Conservation (phyloP, 2,888 invertebrate genomes). For the Pollenia griseotomentosa region DNA sequence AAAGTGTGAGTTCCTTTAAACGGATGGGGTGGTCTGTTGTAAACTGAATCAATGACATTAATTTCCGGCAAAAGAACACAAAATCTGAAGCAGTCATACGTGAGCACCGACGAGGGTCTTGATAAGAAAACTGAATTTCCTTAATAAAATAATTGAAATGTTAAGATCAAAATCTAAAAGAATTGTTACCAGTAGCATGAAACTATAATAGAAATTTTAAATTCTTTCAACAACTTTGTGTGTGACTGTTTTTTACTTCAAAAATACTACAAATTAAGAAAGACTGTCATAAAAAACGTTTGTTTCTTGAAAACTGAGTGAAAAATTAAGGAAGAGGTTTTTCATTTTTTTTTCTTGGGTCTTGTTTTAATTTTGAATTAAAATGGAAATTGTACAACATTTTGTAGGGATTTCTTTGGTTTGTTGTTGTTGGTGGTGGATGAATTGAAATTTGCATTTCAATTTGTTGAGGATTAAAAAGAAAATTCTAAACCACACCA, state of each 20-base stretch:
- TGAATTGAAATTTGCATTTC: slow-evolving; percentile 81
- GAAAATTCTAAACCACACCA: slow-evolving; percentile 59
- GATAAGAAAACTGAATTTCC: slow-evolving; percentile 33
- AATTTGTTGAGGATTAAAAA: slow-evolving; percentile 75
- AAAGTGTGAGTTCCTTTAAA: not conserved
- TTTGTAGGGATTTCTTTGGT: slow-evolving; percentile 55
- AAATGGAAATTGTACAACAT: slow-evolving; percentile 63
- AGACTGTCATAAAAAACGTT: slow-evolving; percentile 51
- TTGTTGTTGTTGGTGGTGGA: slow-evolving; percentile 17
- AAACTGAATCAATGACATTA: slow-evolving; percentile 66
- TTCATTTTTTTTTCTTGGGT: not conserved
- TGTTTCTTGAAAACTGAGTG: slow-evolving; percentile 1
- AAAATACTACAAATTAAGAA: slow-evolving; percentile 1
- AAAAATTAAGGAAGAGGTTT: slow-evolving; percentile 47
- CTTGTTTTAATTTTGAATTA: slow-evolving; percentile 52
- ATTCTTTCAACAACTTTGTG: slow-evolving; percentile 62
- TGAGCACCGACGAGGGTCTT: slow-evolving; percentile 13
- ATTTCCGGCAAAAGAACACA: slow-evolving; percentile 58
- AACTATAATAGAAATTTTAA: slow-evolving; percentile 48
- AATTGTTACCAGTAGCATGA: not conserved
- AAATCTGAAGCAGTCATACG: slow-evolving; percentile 55
- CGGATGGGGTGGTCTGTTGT: slow-evolving; percentile 65
- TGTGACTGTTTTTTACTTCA: slow-evolving; percentile 2
- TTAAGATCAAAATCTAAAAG: slow-evolving; percentile 61
- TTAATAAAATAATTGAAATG: slow-evolving; percentile 66